Percentiles rank a stretch among this genome's conserved stretches.
Evolutionary conservation across 2,888 invertebrate genomes (phyloP).

Genomic region (Ypsolopha sequella): DNA sequence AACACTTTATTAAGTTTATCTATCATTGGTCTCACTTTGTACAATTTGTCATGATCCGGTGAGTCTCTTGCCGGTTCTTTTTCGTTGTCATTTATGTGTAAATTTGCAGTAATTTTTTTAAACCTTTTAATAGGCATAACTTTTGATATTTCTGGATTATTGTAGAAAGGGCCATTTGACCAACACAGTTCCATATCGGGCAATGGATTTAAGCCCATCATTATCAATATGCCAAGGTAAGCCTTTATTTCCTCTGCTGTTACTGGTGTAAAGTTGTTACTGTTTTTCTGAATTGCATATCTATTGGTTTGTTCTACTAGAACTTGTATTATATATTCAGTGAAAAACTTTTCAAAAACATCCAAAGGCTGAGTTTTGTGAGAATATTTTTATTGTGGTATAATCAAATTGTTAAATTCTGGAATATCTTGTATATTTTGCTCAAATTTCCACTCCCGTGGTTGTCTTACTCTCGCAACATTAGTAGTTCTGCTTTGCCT

Average conservation of each 20-base stretch:
- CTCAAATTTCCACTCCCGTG: constrained; percentile 10
- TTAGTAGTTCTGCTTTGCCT: constrained; percentile 10
- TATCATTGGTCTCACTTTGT: constrained; percentile 11
- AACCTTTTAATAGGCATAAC: constrained; percentile 6
- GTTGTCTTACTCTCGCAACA: constrained; percentile 10
- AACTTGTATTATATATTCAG: constrained; percentile 12
- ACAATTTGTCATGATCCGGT: constrained; percentile 10
- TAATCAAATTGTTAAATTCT: constrained; percentile 10
- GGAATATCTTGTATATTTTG: constrained; percentile 8
- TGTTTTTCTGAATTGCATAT: constrained; percentile 13
- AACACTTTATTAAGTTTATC: constrained; percentile 8
- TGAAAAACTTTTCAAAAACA: constrained; percentile 13
- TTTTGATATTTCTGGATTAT: constrained; percentile 3
- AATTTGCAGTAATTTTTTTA: constrained; percentile 9
- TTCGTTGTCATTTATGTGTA: constrained; percentile 9
- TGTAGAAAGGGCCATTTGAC: constrained; percentile 10
- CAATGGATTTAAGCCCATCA: constrained; percentile 10
- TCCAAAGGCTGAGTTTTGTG: constrained; percentile 14
- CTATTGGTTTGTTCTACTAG: constrained; percentile 15
- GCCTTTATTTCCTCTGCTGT: constrained; percentile 10
- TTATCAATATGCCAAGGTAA: constrained; percentile 10
- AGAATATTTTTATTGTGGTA: constrained; percentile 9
- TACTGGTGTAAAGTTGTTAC: constrained; percentile 1
- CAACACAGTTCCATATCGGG: constrained; percentile 12
- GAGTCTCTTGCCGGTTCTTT: constrained; percentile 8